Base-by-base conservation (phyloP, 2,888 invertebrate species). In the Sphaeridia pumilis region DNA sequence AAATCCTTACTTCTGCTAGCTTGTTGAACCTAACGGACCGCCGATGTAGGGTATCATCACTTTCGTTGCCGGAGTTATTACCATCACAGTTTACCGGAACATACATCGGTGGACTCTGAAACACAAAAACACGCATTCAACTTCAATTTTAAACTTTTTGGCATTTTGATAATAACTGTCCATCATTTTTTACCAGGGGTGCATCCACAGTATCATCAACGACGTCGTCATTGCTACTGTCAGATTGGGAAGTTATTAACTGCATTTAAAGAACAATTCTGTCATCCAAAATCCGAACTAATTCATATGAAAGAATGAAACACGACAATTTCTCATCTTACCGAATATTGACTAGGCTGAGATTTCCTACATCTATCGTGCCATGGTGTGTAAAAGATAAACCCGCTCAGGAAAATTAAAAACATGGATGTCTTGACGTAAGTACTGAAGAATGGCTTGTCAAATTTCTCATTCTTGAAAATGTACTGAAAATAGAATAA, bases 381-480 rank as follows among this genome's bases (percentile, higher is more conserved):
- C 82, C 93, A 90, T 4, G 92, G 87, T 58, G 87, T 83, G 76
- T 87, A 85, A 66, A 92, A 82, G 64, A 90, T 80, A 67, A 93
- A 81, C 41, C 93, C 85, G 66, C 90, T 71, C 63, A 97, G 77
- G 72, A 95, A 97, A 59, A 95, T 74, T 55, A 87, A 83, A 67
- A 97, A 88, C 80, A 95, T 81, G 34, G 89, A 90, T 54, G 92
- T 92, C 73, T 94, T 92, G 57, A 93, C 76, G 72, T 95, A 97
- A 21, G 94, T 92, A 67, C 85, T 86, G 72, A 97, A 89, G 74
- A 94, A 95, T 46, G 97, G 95, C 69, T 94, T 89, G 68, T 89
- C 82, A 69, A 84, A 87, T 56, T 85, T 78, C 69, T 86, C 84
- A 73, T 88, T 83, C 66, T 77, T 76, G 70, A 88, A 88, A 59